These are phyloP conservation scores for Aspidiotus rigidus DNA, from an alignment of 2,888 invertebrate genomes.

Conservation along the genomic window DNA sequence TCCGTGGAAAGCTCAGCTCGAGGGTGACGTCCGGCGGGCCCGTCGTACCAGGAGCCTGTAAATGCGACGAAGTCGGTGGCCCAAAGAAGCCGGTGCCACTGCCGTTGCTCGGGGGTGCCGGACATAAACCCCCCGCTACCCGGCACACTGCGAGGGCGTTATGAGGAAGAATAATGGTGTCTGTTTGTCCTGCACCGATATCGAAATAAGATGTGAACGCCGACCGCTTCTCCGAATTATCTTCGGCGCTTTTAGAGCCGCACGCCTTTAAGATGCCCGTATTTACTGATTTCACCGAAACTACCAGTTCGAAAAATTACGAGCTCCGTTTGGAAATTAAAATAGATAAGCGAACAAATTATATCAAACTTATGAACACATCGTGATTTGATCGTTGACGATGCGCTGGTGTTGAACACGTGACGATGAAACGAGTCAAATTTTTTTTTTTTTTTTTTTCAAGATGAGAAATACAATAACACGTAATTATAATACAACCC, in stretches of 20 bases:
- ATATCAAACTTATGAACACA: no score
- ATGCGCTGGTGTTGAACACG: no score
- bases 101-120: constrained; percentile 38
- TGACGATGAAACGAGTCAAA: no score
- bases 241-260: not conserved
- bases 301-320: no score
- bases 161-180: constrained; percentile 41
- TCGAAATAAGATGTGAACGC: constrained; percentile 2
- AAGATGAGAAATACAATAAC: no score
- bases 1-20: constrained; percentile 43
- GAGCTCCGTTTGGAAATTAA: no score
- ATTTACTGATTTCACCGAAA: no score
- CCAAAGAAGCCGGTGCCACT: constrained; percentile 35
- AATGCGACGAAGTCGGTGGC: constrained; percentile 34
- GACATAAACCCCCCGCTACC: constrained; percentile 39
- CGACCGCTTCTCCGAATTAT: not conserved
- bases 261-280: no score
- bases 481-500: not conserved
- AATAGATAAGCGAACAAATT: no score
- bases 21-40: constrained; percentile 34
- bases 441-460: no score
- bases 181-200: constrained; percentile 26
- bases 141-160: constrained; percentile 41
- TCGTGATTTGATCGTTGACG: no score
- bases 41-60: constrained; percentile 31